Conservation (phyloP, 2,113 vertebrate genomes). For the Dicentrarchus labrax region DNA sequence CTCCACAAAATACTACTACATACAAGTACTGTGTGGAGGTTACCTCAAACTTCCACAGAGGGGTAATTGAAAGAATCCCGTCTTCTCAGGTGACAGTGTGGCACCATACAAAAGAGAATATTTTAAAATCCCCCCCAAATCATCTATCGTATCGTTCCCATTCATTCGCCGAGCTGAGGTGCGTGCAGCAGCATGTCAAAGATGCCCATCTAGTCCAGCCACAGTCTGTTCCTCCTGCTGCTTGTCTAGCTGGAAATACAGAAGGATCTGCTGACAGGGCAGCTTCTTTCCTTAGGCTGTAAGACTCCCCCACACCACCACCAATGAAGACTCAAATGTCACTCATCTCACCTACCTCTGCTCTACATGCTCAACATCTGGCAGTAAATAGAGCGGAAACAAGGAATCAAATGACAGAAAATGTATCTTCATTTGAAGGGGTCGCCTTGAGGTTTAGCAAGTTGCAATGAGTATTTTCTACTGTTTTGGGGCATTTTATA, state of each 20-base stretch:
- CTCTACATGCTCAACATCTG: background rate
- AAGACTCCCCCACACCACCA: background rate
- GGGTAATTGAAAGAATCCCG: background rate
- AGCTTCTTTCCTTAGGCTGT: conserved; percentile 26
- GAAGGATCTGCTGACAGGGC: background rate
- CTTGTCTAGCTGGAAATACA: conserved; percentile 17
- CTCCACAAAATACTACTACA: background rate
- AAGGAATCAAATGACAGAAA: background rate
- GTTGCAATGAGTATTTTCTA: background rate
- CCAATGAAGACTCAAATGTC: background rate
- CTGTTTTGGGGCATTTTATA: background rate
- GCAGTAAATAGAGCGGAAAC: background rate
- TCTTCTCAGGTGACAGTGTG: background rate
- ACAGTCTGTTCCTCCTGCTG: conserved; percentile 13
- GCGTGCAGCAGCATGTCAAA: too few relatives aligned
- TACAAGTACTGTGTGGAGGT: background rate
- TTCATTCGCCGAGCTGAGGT: background rate
- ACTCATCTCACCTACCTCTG: background rate
- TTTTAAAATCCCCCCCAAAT: background rate
- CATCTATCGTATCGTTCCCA: background rate
- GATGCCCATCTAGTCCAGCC: conserved; percentile 2
- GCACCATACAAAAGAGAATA: background rate
- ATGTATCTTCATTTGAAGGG: background rate
- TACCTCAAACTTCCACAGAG: background rate
- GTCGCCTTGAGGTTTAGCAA: too few relatives aligned